Evolutionary conservation across 1,140 invertebrate species (phyloP).

Genomic region (Bilobella aurantiaca): DNA sequence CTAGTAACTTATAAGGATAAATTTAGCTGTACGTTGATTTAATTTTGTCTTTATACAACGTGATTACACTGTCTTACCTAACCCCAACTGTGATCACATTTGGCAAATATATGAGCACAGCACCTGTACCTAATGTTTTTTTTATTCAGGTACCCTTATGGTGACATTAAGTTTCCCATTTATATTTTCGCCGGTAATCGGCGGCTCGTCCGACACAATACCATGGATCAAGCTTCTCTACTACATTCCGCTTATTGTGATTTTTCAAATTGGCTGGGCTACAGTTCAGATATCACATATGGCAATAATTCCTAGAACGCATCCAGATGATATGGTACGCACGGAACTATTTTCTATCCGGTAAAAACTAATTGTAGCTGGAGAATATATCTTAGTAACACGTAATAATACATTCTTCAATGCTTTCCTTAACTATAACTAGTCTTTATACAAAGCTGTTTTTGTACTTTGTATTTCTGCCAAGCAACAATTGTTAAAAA

Average conservation of each 20-base stretch:
- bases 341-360: slow-evolving; percentile 75
- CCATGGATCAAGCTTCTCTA: slow-evolving; percentile 72
- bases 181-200: slow-evolving; percentile 71
- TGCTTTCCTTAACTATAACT: too few relatives aligned
- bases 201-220: slow-evolving; percentile 49
- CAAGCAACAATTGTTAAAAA: too few relatives aligned
- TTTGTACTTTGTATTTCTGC: too few relatives aligned
- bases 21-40: too few relatives aligned
- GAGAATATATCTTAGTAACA: neutral
- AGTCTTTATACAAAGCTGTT: too few relatives aligned
- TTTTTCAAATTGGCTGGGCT: slow-evolving; percentile 97
- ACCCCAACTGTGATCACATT: too few relatives aligned
- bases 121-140: too few relatives aligned
- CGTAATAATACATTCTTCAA: too few relatives aligned
- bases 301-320: slow-evolving; percentile 63
- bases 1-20: too few relatives aligned
- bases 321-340: slow-evolving; percentile 61
- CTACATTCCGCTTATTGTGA: slow-evolving; percentile 75
- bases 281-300: slow-evolving; percentile 88
- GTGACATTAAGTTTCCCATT: slow-evolving; percentile 70
- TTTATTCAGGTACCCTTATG: slow-evolving; percentile 28
- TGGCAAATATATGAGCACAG: too few relatives aligned
- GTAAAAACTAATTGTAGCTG: slow-evolving; percentile 40
- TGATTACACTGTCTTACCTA: too few relatives aligned
- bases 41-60: too few relatives aligned